These are phyloP conservation scores for Trichosurus vulpecula DNA, from an alignment of 2,797 vertebrate genomes.

Conservation along the genomic window DNA sequence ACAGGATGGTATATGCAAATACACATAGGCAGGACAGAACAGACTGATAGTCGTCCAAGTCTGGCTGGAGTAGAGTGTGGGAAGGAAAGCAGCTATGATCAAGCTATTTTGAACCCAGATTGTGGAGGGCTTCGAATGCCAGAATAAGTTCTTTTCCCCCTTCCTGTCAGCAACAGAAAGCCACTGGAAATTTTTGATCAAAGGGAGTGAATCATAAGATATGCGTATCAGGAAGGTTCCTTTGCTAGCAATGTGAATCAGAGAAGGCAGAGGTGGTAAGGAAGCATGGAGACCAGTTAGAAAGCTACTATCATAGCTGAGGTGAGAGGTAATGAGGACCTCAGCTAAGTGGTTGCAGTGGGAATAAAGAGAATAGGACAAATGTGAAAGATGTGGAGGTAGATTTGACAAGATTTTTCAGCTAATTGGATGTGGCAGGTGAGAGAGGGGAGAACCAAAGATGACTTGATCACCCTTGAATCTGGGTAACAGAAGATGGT, in stretches of 20 bases:
- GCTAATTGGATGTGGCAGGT: neutral
- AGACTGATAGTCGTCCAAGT: neutral
- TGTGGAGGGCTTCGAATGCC: neutral
- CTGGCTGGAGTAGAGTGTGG: neutral
- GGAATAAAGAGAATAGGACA: neutral
- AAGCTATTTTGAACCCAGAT: neutral
- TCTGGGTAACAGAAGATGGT: neutral
- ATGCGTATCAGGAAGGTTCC: neutral
- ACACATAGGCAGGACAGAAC: neutral
- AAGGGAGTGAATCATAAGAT: neutral
- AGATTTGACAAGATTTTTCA: neutral
- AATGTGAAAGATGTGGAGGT: neutral
- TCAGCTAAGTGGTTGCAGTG: neutral
- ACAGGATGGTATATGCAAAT: neutral
- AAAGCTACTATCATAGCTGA: neutral
- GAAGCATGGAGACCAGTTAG: neutral
- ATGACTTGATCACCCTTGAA: neutral
- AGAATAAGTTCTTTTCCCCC: neutral
- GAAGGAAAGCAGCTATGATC: neutral
- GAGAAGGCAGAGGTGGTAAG: neutral
- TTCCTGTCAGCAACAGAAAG: neutral
- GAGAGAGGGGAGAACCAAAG: neutral
- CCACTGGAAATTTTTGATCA: neutral
- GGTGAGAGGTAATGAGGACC: neutral
- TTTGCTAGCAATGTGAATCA: neutral